These are phyloP conservation scores for Sakesphorus luctuosus DNA, from an alignment of 2,113 vertebrate species.

Conservation along the genomic window DNA sequence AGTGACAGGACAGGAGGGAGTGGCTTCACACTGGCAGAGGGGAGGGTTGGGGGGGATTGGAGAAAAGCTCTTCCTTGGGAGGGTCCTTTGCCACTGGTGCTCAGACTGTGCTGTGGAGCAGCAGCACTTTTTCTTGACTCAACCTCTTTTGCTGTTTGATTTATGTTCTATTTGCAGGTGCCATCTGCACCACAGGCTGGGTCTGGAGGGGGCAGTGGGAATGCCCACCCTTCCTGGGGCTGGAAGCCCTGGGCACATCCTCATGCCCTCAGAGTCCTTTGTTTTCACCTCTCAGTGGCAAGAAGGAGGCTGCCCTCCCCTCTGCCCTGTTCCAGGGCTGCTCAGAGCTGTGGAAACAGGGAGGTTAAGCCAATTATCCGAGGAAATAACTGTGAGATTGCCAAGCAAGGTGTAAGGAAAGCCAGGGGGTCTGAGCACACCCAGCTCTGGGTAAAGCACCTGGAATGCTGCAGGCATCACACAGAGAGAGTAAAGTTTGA, in stretches of 20 bases:
- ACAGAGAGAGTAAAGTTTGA: neutral
- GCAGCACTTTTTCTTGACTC: neutral
- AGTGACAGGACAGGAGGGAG: neutral
- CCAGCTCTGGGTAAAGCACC: fast-evolving
- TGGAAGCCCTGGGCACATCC: fast-evolving
- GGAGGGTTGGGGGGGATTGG: neutral
- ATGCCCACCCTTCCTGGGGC: neutral
- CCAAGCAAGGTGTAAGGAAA: neutral
- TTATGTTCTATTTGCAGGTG: neutral
- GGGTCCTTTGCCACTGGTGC: neutral
- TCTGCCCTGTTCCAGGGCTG: neutral
- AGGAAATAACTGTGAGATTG: neutral
- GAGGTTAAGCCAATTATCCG: neutral
- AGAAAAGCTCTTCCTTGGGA: neutral
- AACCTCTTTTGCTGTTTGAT: neutral
- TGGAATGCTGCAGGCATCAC: fast-evolving
- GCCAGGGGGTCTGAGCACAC: fast-evolving
- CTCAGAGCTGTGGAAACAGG: neutral
- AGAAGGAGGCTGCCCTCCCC: neutral
- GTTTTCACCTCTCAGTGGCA: neutral
- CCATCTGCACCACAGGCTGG: fast-evolving
- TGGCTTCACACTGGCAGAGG: neutral
- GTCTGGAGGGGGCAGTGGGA: neutral
- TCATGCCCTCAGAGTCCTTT: neutral
- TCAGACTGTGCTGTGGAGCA: neutral